Conservation (phyloP, 1,140 invertebrate genomes). For the Cotesia typhae region DNA sequence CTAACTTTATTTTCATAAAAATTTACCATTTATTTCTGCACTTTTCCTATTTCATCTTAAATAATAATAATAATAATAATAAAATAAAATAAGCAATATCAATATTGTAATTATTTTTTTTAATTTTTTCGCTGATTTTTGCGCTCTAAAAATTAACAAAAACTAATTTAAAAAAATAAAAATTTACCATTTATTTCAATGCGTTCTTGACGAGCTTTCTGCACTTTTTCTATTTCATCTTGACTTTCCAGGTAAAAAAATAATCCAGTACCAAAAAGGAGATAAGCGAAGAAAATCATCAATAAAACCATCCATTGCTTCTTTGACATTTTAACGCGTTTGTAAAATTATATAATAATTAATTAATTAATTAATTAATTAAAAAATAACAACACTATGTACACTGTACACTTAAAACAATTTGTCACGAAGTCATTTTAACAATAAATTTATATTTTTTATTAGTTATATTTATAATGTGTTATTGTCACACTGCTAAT, state of each 20-base stretch:
- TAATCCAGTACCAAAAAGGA: constrained; percentile 79
- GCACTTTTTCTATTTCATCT: constrained; percentile 70
- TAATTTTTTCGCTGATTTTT: background rate
- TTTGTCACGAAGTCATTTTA: constrained; percentile 53
- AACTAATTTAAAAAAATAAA: constrained; percentile 24
- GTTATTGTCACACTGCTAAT: background rate
- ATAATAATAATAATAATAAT: no score
- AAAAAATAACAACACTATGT: background rate
- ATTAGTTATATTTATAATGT: background rate
- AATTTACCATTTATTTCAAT: constrained; percentile 76
- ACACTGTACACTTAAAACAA: background rate
- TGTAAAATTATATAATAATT: background rate
- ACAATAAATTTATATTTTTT: background rate
- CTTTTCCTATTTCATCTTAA: no score
- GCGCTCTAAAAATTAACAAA: background rate
- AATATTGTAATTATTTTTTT: no score
- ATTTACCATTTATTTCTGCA: no score
- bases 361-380: background rate
- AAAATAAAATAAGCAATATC: no score
- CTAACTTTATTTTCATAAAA: no score
- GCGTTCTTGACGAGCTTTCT: constrained; percentile 69
- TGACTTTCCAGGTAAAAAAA: constrained; percentile 80
- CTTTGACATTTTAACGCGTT: constrained; percentile 73
- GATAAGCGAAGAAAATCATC: constrained; percentile 78
- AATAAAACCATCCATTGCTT: constrained; percentile 81